Evolutionary conservation across 2,888 invertebrate genomes (phyloP).

Genomic region (Tenthredo distinguenda): DNA sequence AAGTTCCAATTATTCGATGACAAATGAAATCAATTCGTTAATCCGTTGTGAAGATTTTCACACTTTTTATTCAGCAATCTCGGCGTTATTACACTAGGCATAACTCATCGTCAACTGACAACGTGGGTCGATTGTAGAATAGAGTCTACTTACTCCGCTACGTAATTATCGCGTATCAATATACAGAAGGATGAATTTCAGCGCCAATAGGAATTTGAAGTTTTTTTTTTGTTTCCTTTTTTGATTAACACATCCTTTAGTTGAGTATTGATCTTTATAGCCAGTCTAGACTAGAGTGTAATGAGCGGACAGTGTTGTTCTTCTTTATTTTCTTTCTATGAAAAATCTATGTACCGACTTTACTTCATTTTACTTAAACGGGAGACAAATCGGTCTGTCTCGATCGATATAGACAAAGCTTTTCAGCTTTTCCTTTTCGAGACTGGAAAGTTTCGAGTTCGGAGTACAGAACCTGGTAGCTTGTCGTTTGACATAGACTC

Average conservation of each 20-base stretch:
- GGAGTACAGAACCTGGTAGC: background rate
- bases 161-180: background rate
- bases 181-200: background rate
- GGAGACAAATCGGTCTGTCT: background rate
- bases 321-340: background rate
- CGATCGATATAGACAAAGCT: background rate
- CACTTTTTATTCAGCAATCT: background rate
- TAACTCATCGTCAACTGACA: background rate
- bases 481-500: background rate
- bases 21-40: background rate
- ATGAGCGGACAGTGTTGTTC: background rate
- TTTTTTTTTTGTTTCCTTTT: background rate
- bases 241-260: background rate
- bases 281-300: background rate
- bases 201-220: background rate
- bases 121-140: background rate
- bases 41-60: background rate
- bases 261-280: background rate
- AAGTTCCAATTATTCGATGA: background rate
- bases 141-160: background rate
- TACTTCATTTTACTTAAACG: background rate
- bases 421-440: background rate
- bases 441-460: background rate
- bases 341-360: background rate
- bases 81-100: background rate